Evolutionary conservation across 2,888 invertebrate species (phyloP).

Genomic region (Eudemis profundana): DNA sequence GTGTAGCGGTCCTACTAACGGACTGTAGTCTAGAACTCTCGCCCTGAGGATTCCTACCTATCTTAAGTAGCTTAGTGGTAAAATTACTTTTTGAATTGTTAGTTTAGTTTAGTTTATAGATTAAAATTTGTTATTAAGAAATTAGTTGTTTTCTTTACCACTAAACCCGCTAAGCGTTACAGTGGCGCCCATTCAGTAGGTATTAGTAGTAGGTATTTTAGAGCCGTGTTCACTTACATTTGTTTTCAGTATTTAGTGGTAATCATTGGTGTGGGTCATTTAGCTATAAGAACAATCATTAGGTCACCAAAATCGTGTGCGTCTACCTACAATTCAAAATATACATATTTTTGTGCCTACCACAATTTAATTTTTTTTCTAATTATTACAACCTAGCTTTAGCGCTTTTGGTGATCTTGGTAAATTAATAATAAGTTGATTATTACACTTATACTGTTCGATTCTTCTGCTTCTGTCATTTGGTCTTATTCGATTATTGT

Average conservation of each 20-base stretch:
- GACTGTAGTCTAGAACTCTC: no score
- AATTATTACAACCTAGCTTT: neutral
- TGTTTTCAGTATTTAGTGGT: slow-evolving; percentile 11
- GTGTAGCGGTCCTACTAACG: no score
- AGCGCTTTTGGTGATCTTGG: neutral
- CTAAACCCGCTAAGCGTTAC: no score
- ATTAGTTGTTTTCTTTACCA: no score
- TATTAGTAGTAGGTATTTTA: no score
- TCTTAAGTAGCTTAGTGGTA: no score
- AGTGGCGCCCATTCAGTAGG: slow-evolving; percentile 5
- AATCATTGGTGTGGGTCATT: slow-evolving; percentile 12
- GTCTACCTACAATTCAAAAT: neutral
- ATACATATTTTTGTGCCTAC: neutral
- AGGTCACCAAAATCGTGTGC: neutral
- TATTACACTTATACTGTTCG: neutral
- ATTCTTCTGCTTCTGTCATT: neutral
- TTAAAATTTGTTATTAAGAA: no score
- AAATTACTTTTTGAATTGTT: no score
- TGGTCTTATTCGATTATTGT: neutral
- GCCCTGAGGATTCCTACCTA: no score
- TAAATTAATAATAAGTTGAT: neutral
- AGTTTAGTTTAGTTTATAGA: no score
- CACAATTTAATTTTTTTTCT: neutral
- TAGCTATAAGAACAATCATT: neutral
- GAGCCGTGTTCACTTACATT: slow-evolving; percentile 18